Evolutionary conservation across 2,797 vertebrate genomes (phyloP), one percentile per base, ranked within the genome.

Genomic region (Momotus momota): DNA sequence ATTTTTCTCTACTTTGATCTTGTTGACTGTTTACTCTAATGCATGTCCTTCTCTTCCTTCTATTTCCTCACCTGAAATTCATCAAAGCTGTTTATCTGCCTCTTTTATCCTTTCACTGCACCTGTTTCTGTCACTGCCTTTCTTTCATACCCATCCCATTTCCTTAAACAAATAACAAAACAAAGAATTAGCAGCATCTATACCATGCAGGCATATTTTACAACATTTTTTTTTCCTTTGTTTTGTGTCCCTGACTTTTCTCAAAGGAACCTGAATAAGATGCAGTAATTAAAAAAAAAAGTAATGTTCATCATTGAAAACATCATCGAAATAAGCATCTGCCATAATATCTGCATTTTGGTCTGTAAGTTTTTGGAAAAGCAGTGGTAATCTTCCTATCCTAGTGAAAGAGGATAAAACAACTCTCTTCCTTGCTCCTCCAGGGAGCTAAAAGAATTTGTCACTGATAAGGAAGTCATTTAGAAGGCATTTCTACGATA

Each of bases 401-500:
- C 83, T 83, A 78, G 40, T 83, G 77, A 93, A 93, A 90, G 17
- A 77, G 71, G 48, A 93, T 88, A 85, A 86, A 96, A 86, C 81
- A 93, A 88, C 71, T 88, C 93, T 93, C 86, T 90, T 88, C 16
- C 64, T 90, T 80, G 43, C 67, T 93, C 67, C 96, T 94, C 88
- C 72, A 87, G 93, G 91, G 96, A 95, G 71, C 70, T 85, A n/a
- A 94, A 96, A 94, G 93, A 88, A 95, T 95, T 94, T 92, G 93
- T 85, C 74, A 71, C 90, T 95, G 96, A 96, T 96, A 97, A 96
- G 90, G 78, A 92, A 94, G 91, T 93, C n/a, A 96, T 96, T 96
- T 95, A 96, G 95, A 97, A 97, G 96, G 86, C 93, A 95, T 95
- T 95, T 96, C 93, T 95, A 94, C 80, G 90, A 92, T 97, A 96